Evolutionary conservation across 2,888 invertebrate genomes (phyloP).

Genomic region (Apodemia hepburni): DNA sequence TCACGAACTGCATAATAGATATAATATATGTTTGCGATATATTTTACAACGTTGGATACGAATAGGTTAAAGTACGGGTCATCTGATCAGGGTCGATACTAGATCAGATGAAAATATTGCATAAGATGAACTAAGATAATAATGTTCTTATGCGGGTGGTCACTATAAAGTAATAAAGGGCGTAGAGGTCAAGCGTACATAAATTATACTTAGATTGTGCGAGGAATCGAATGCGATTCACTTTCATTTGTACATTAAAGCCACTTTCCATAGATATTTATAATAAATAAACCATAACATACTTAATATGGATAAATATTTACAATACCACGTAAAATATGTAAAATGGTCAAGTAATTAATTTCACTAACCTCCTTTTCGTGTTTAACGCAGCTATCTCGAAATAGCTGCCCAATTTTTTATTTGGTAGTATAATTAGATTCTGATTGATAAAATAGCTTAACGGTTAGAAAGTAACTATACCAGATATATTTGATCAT

Average conservation of each 20-base stretch:
- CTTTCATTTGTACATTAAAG: conserved; percentile 14
- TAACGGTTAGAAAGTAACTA: background rate
- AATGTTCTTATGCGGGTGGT: conserved; percentile 37
- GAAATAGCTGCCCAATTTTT: background rate
- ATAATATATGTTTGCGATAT: conserved; percentile 13
- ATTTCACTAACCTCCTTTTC: background rate
- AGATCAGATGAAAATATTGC: conserved; percentile 65
- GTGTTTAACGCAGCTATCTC: background rate
- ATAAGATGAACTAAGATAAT: conserved; percentile 54
- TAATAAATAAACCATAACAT: background rate
- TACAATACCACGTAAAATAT: background rate
- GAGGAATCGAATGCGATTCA: conserved; percentile 29
- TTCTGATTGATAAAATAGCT: background rate
- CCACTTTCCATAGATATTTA: conserved; percentile 10
- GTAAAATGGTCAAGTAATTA: conserved; percentile 1
- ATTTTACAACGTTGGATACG: conserved; percentile 48
- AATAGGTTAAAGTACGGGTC: conserved; percentile 52
- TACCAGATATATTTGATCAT: background rate
- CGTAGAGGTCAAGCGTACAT: conserved; percentile 37
- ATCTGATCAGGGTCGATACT: conserved; percentile 61
- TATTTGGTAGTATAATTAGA: background rate
- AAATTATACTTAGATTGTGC: conserved; percentile 25
- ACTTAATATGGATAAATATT: conserved; percentile 7
- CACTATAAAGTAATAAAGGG: conserved; percentile 41
- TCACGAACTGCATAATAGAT: too few species aligned